phyloP scores from a whole-genome alignment of 1,140 invertebrate species.

The Ceratitis capitata region DNA sequence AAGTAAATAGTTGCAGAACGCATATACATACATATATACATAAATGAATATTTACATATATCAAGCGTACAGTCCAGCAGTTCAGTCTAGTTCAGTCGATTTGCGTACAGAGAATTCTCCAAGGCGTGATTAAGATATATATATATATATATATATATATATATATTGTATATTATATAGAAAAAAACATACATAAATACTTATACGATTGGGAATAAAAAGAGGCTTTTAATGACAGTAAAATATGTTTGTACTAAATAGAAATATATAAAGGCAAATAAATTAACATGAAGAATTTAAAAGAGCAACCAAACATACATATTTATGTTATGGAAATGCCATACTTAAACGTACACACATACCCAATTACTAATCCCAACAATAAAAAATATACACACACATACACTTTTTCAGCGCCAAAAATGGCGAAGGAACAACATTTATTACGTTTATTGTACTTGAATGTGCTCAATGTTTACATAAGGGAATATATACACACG shows the following conservation, averaged over 20 bases:
- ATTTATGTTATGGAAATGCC: too few relatives aligned
- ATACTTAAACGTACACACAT: neutral
- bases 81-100: neutral
- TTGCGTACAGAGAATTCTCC: neutral
- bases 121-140: too few relatives aligned
- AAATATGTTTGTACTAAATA: constrained; percentile 15
- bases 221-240: constrained; percentile 21
- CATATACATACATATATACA: neutral
- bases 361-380: neutral
- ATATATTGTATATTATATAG: too few relatives aligned
- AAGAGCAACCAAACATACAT: neutral
- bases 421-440: neutral
- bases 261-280: neutral
- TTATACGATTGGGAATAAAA: neutral
- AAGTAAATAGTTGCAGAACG: neutral
- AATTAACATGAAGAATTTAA: neutral
- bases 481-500: neutral
- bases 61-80: neutral
- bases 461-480: constrained; percentile 28
- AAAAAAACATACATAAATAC: too few relatives aligned
- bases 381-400: neutral
- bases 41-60: neutral
- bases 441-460: neutral
- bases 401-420: neutral
- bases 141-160: too few relatives aligned